These are phyloP conservation scores for Callyntrura sp. DNA, from an alignment of 2,888 invertebrate genomes.

Conservation along the genomic window DNA sequence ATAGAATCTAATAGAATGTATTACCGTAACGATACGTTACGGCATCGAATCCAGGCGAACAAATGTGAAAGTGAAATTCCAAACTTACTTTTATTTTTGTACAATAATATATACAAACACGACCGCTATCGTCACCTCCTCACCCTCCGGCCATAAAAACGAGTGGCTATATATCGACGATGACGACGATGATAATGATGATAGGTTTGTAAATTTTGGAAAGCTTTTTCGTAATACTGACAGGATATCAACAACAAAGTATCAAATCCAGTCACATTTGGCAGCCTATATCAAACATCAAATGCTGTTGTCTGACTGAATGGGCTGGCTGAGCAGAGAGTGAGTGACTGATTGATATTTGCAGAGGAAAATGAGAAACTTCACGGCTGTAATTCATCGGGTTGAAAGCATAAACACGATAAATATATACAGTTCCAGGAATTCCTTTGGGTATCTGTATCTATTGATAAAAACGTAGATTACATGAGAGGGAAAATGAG, in stretches of 20 bases:
- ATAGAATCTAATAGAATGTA: neutral
- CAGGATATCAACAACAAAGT: conserved; percentile 37
- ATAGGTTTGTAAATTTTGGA: conserved; percentile 39
- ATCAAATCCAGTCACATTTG: neutral
- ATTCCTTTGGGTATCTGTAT: conserved; percentile 59
- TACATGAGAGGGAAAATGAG: conserved; percentile 18
- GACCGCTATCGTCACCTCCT: neutral
- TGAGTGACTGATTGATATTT: conserved; percentile 63
- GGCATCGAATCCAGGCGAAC: neutral
- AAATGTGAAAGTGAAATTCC: neutral
- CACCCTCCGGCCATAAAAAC: conserved; percentile 3
- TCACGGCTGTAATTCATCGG: conserved; percentile 64
- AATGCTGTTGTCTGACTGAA: neutral
- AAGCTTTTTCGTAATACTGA: neutral
- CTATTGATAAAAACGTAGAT: conserved; percentile 49
- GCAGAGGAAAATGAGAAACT: conserved; percentile 34
- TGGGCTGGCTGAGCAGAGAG: neutral
- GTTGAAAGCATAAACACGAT: neutral
- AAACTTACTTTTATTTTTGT: neutral
- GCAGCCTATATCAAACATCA: neutral
- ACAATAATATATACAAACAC: neutral
- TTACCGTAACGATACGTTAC: too few relatives aligned
- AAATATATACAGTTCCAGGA: neutral
- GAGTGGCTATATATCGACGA: too few relatives aligned
- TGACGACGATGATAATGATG: neutral